Conservation (phyloP, 2,113 vertebrate genomes). For the Neolamprologus tretocephalus region DNA sequence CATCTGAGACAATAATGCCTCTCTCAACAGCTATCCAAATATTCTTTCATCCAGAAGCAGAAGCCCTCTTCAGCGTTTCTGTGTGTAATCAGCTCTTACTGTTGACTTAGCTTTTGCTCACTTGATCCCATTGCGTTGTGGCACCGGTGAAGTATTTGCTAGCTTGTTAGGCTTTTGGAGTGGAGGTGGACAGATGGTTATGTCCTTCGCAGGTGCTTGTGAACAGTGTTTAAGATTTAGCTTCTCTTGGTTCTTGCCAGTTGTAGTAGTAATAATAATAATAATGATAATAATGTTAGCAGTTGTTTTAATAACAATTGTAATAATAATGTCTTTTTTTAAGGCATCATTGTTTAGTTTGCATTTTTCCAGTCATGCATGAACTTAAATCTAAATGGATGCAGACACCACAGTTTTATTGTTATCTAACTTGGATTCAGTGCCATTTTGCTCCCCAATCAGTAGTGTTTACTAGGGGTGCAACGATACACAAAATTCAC, state of each 20-base stretch:
- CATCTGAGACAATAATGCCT: constrained; percentile 32
- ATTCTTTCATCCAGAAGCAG: not conserved
- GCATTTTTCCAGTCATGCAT: not conserved
- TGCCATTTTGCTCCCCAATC: constrained; percentile 13
- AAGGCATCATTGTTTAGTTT: not conserved
- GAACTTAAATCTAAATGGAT: not conserved
- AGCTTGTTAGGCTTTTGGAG: constrained; percentile 11
- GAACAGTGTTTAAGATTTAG: not conserved
- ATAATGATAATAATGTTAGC: not conserved
- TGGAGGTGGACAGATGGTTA: not conserved
- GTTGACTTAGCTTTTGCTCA: constrained; percentile 36
- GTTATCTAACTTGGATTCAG: not conserved
- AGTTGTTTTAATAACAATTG: not conserved
- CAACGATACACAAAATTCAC: too few species aligned
- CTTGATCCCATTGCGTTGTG: not conserved
- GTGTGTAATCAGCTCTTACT: constrained; percentile 35
- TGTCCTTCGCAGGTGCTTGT: not conserved
- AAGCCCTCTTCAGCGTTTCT: not conserved
- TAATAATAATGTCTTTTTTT: not conserved
- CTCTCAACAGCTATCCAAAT: constrained; percentile 57
- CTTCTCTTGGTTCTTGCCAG: not conserved
- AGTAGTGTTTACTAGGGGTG: constrained; percentile 31
- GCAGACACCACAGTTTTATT: not conserved
- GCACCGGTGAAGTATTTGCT: not conserved
- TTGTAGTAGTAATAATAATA: rapidly evolving